Base-by-base conservation (phyloP, 2,113 vertebrate species). In the Channa argus region DNA sequence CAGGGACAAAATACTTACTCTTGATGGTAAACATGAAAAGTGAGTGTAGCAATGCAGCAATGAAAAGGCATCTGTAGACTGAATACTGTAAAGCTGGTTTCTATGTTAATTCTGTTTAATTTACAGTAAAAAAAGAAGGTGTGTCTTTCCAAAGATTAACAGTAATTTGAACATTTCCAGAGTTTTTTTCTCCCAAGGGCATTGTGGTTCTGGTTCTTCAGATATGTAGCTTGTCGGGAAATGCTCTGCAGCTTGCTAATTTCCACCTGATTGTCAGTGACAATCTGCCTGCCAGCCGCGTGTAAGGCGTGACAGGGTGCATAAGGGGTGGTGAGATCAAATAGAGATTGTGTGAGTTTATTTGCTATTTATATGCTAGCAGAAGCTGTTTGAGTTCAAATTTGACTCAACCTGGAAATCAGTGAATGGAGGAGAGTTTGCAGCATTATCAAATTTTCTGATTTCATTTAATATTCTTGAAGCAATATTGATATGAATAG, bases 321-420 rank as follows among this genome's bases (percentile, higher is more conserved):
- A 71, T 73, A 53, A 47, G 64, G 70, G 71, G 79, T 82, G 72
- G 52, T 74, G 82, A 67, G 60, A 80, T 73, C 65, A 75, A 77
- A 87, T 80, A 80, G 67, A 79, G 75, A 86, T 65, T 79, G 75
- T 79, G 75, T 83, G 41, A 61, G 61, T 64, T 53, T 76, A 63
- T 66, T 79, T 84, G n/a, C 69, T 59, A 74, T 78, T 80, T 69
- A 70, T 77, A 64, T 34, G 34, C 46, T 53, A 7, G 34, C 56
- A 53, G 75, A 49, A 49, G 73, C 63, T 52, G 50, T 59, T 67
- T 69, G 51, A 80, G 61, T 71, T 79, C 47, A 71, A 70, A 79
- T 75, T n/a, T 56, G 41, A 60, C 13, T 59, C 8, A 5, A 79
- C 59, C 13, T 15, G 14, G 68, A 45, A 73, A 51, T 51, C 44